Evolutionary conservation across 2,797 vertebrate species (phyloP).

Genomic region (Rhyacichthys aspro): DNA sequence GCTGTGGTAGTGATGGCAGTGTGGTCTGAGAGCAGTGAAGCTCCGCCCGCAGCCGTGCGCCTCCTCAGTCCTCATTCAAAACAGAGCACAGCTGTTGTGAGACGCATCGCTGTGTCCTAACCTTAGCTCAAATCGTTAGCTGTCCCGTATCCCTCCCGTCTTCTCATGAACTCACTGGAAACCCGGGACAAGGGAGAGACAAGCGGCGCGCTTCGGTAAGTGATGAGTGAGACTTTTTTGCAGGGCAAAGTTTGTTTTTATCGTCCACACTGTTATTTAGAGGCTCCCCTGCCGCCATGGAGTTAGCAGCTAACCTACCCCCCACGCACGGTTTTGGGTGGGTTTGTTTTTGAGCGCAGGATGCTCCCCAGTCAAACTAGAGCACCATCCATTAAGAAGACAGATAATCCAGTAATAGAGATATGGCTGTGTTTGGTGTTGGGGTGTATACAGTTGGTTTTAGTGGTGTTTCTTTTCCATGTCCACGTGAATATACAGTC

Average conservation of each 20-base stretch:
- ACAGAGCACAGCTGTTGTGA: slow-evolving; percentile 79
- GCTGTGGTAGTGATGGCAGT: slow-evolving; percentile 6
- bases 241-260: slow-evolving; percentile 34
- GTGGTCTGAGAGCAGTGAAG: slow-evolving; percentile 34
- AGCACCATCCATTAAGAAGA: slow-evolving; percentile 16
- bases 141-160: slow-evolving; percentile 5
- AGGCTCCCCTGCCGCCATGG: slow-evolving; percentile 19
- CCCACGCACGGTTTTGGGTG: slow-evolving; percentile 35
- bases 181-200: slow-evolving; percentile 28
- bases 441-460: not conserved
- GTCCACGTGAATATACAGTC: slow-evolving; percentile 44
- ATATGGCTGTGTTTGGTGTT: not conserved
- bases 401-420: no score
- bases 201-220: slow-evolving; percentile 39
- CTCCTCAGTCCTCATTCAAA: slow-evolving; percentile 81
- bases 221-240: slow-evolving; percentile 32
- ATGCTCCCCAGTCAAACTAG: slow-evolving; percentile 40
- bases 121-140: slow-evolving; percentile 30
- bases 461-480: not conserved
- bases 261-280: slow-evolving; percentile 2
- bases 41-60: slow-evolving; percentile 74
- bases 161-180: slow-evolving; percentile 52
- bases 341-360: slow-evolving; percentile 58
- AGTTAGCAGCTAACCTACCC: slow-evolving; percentile 52
- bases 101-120: slow-evolving; percentile 47